A percentile compares a stretch with the other conserved stretches of the same genome.
phyloP scores from a whole-genome alignment of 2,113 vertebrate species.

The Chitala chitala region DNA sequence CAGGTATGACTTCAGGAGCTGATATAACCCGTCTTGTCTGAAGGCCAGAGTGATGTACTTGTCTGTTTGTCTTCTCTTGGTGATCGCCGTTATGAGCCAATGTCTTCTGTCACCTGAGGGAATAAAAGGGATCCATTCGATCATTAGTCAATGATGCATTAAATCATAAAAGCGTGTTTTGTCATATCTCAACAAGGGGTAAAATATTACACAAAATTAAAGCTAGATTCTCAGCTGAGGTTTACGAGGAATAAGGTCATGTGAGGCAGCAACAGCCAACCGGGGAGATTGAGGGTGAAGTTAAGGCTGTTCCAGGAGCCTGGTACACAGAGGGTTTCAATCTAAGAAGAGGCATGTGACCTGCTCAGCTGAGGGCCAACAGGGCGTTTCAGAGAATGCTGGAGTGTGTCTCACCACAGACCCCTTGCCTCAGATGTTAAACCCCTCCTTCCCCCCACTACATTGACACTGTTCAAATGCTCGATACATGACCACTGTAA shows the following conservation, averaged over 20 bases:
- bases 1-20: not conserved
- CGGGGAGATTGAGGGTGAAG: constrained; percentile 55
- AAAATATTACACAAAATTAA: no score
- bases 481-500: no score
- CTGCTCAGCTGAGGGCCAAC: constrained; percentile 45
- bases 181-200: no score
- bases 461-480: no score
- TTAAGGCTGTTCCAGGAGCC: constrained; percentile 50
- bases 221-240: constrained; percentile 30
- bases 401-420: no score
- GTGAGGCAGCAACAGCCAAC: constrained; percentile 29
- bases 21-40: constrained; percentile 20
- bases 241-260: constrained; percentile 23
- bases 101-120: constrained; percentile 11
- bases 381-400: constrained; percentile 32
- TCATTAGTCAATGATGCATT: not conserved
- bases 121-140: constrained; percentile 9
- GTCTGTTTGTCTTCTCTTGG: not conserved
- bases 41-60: not conserved
- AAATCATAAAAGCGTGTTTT: no score
- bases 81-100: not conserved
- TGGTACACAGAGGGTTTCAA: constrained; percentile 60
- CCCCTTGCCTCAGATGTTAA: no score
- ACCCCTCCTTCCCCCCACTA: no score
- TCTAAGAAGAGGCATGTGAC: constrained; percentile 71